Base-by-base conservation (phyloP, 2,113 vertebrate genomes). In the Cheilinus undulatus region DNA sequence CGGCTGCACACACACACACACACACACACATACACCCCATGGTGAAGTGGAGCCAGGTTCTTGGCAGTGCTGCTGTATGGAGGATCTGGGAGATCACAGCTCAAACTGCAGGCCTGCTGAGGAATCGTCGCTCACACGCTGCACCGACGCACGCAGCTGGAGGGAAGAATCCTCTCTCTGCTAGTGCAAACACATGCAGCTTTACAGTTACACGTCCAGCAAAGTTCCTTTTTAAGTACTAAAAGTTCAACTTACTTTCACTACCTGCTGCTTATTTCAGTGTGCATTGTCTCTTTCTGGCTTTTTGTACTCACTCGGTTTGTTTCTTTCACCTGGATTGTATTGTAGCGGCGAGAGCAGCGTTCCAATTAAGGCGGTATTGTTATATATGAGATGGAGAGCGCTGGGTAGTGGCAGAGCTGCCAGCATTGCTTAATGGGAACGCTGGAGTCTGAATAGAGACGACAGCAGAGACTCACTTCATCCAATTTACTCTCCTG, bases 321-420 rank as follows among this genome's bases (percentile, higher is more conserved):
- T 46, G 8, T 69, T 58, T 46, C 38, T 73, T 71, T 19, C 53
- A 40, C 69, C 76, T 58, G 64, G 59, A 72, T 69, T 74, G 74
- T 46, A 48, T 70, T 42, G 80, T 58, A 36, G 65, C 78, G 23
- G 48, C 24, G n/a, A n/a, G n/a, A 57, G 68, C n/a, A 52, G 85
- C 48, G 7, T 83, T 71, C 85, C 86, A 89, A 84, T 90, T 87
- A 90, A 46, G 73, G 68, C n/a, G 38, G 38, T 46, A 74, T 83
- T 83, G 80, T 84, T 86, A 42, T 69, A 56, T 78, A 69, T 58
- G 76, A 78, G 81, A 73, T 60, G 57, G 72, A 73, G 78, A 71
- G 78, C 42, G 27, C 61, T 49, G 67, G 66, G 63, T 60, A 63
- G 79, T 45, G 66, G 72, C 82, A 42, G 74, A 56, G 61, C 69